phyloP scores from a whole-genome alignment of 30 jellyfish, hydroid and myxozoan species.

The Morbakka virulenta region DNA sequence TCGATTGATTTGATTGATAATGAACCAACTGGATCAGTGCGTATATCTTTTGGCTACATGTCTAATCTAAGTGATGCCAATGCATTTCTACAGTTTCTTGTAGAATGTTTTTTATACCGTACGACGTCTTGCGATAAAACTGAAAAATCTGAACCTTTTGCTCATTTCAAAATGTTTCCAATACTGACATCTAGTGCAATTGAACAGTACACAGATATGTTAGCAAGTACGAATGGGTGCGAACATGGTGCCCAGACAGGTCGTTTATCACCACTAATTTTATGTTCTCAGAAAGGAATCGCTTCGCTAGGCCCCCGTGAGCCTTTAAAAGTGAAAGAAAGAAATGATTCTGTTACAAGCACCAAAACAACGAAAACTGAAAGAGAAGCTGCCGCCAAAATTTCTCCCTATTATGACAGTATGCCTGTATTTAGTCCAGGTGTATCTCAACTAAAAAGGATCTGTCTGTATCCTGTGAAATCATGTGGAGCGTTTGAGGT shows the following conservation, averaged over 20 bases:
- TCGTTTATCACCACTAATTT: neutral
- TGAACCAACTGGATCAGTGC: slow-evolving; percentile 60
- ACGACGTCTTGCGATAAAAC: too few relatives aligned
- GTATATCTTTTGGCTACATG: slow-evolving; percentile 58
- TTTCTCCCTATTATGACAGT: neutral
- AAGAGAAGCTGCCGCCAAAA: neutral
- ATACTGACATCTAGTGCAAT: neutral
- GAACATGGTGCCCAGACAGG: neutral
- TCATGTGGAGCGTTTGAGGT: slow-evolving; percentile 60
- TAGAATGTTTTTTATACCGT: slow-evolving; percentile 20
- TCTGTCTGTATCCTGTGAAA: slow-evolving; percentile 48
- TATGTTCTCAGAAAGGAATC: neutral
- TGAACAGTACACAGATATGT: neutral
- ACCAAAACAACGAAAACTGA: neutral
- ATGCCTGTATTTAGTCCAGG: neutral
- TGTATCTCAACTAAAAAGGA: neutral
- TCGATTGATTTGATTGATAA: slow-evolving; percentile 49
- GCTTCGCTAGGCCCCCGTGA: neutral
- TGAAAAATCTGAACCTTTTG: too few relatives aligned
- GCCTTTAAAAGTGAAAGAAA: neutral
- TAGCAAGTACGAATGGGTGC: neutral
- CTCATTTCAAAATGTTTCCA: neutral
- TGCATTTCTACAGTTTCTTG: slow-evolving; percentile 29
- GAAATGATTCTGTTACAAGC: neutral
- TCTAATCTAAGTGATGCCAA: slow-evolving; percentile 43